These are phyloP conservation scores for Ursus arctos DNA, from an alignment of 2,113 vertebrate genomes.

Conservation along the genomic window DNA sequence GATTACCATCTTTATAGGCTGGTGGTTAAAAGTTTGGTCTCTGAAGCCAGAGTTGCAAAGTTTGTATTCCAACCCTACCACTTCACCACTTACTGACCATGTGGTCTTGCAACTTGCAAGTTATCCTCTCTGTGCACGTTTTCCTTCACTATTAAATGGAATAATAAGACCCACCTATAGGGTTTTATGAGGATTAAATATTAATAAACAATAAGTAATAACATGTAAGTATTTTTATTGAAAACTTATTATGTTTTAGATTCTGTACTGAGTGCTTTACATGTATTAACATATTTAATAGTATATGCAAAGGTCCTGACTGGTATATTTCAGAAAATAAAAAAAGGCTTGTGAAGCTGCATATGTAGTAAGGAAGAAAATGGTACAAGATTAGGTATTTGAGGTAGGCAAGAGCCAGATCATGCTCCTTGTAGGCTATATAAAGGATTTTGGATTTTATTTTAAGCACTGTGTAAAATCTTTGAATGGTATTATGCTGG, in stretches of 20 bases:
- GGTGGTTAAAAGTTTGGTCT: neutral
- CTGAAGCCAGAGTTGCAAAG: neutral
- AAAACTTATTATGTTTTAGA: neutral
- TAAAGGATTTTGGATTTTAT: neutral
- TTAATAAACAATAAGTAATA: constrained; percentile 1
- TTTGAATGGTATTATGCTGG: neutral
- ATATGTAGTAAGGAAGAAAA: neutral
- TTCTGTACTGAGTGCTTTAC: neutral
- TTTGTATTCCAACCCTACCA: neutral
- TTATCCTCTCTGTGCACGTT: neutral
- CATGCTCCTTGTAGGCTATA: neutral
- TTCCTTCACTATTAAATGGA: neutral
- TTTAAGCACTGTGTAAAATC: neutral
- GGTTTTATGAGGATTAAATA: constrained; percentile 38
- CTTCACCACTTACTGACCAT: neutral
- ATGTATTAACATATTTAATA: neutral
- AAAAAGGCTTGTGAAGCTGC: neutral
- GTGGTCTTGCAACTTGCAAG: neutral
- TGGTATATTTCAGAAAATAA: neutral
- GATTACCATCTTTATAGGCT: neutral
- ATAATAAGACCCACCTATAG: neutral
- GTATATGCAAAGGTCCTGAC: neutral
- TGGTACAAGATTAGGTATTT: neutral
- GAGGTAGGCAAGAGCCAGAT: neutral
- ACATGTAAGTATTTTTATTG: neutral